Base-by-base conservation (phyloP, 53 echinoderm and acorn worm genomes). In the Antedon mediterranea region DNA sequence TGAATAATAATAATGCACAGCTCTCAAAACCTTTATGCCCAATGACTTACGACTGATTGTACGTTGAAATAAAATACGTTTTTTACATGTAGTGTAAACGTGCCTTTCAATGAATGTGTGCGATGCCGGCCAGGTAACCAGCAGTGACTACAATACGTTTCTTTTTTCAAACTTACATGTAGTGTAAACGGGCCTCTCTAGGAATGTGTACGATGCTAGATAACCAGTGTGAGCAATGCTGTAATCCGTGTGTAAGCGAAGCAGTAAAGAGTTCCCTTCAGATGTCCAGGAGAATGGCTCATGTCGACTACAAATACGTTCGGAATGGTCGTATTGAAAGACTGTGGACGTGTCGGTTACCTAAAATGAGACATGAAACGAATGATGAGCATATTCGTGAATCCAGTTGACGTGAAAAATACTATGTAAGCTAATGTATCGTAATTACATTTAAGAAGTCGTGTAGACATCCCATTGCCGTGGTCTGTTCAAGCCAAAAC, bases 251-350 rank as follows among this genome's bases (percentile, higher is more conserved):
- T 57, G 57, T 15, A 57, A 18, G 1, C 20, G 7, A 3, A 57
- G 23, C 57, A 57, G 23, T 18, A 57, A 57, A 11, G 57, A 57
- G 34, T 88, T 88, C 30, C 84, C 84, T 57, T 78, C 71, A 0
- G 88, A 84, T n/a, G 81, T 81, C 88, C 84, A 88, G 11, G 88
- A 88, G 32, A 88, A 71, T 3, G 37, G 77, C 34, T 75, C 71
- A 13, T 84, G 77, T 27, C 4, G 20, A 2, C 73, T 70, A 29
- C 88, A 88, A 5, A 78, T 57, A 2, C 20, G 7, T 57, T 57
- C 57, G 8, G 57, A 57, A 26, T 57, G 13, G 23, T 57, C 57
- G 23, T 18, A 57, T 6, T 11, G 9, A 57, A 57, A 57, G 2
- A 57, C 57, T 18, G 23, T 26, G 2, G 57, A 57, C 23, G 57